Conservation (phyloP, 2,888 invertebrate genomes). For the Platycheirus albimanus region DNA sequence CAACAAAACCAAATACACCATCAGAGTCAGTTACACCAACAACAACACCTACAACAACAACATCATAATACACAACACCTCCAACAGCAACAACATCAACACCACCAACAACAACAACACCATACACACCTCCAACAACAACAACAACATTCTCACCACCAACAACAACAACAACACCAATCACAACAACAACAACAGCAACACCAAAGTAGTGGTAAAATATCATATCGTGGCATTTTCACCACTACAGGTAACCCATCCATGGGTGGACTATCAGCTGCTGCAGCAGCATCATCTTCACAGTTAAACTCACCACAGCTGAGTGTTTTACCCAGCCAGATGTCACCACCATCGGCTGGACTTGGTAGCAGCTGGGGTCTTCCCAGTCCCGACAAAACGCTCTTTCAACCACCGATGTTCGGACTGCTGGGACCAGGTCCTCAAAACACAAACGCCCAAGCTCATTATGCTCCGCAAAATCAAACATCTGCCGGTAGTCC, state of each 20-base stretch:
- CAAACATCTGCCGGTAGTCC: slow-evolving; percentile 82
- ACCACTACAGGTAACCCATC: slow-evolving; percentile 86
- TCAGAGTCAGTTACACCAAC: slow-evolving; percentile 78
- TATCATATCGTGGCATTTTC: slow-evolving; percentile 88
- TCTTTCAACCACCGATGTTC: slow-evolving; percentile 86
- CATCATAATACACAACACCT: slow-evolving; percentile 78
- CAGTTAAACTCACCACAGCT: slow-evolving; percentile 82
- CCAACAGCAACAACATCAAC: slow-evolving; percentile 79
- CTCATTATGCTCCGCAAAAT: slow-evolving; percentile 84
- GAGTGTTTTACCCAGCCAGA: slow-evolving; percentile 82
- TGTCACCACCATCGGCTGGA: slow-evolving; percentile 85
- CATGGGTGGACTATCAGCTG: slow-evolving; percentile 77
- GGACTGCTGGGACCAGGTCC: slow-evolving; percentile 85
- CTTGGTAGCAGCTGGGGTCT: slow-evolving; percentile 89
- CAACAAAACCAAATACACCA: slow-evolving; percentile 77
- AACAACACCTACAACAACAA: slow-evolving; percentile 77
- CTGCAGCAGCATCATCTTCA: slow-evolving; percentile 74
- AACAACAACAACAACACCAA: slow-evolving; percentile 80
- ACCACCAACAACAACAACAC: slow-evolving; percentile 78
- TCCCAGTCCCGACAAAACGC: slow-evolving; percentile 87
- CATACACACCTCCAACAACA: slow-evolving; percentile 75
- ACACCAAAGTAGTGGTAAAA: slow-evolving; percentile 83
- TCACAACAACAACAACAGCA: slow-evolving; percentile 78
- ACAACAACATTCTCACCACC: slow-evolving; percentile 80
- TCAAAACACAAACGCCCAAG: slow-evolving; percentile 83